Percentiles rank a stretch among this genome's conserved stretches.
Evolutionary conservation across 37 sponge, comb jelly and placozoan species (phyloP).

Genomic region (Eunapius fragilis): DNA sequence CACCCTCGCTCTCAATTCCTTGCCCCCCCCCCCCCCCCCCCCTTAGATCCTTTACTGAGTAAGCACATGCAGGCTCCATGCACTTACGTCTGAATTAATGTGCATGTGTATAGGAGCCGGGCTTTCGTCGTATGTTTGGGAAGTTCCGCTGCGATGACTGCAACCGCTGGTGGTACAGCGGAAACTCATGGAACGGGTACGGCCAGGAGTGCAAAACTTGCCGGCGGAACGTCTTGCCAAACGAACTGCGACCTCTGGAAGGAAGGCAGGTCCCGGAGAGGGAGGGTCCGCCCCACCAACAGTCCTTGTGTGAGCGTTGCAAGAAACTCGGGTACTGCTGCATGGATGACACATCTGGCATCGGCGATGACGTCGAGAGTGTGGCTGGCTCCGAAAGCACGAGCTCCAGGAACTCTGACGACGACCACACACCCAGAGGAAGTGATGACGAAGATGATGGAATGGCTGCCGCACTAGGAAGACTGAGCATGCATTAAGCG

Average conservation of each 20-base stretch:
- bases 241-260: background rate
- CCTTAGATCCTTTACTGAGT: too few species aligned
- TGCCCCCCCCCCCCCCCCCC: too few species aligned
- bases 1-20: too few species aligned
- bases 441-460: background rate
- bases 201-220: background rate
- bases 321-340: slow-evolving; percentile 5
- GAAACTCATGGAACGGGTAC: background rate
- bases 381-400: too few species aligned
- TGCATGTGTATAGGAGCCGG: background rate
- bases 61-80: background rate
- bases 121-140: slow-evolving; percentile 2
- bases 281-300: background rate
- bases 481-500: background rate
- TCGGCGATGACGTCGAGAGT: too few species aligned
- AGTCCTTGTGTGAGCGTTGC: background rate
- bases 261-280: too few species aligned
- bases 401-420: background rate
- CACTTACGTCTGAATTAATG: background rate
- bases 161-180: background rate
- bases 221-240: background rate
- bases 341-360: background rate
- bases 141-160: background rate
- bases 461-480: background rate
- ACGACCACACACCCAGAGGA: background rate